Evolutionary conservation across 2,113 vertebrate genomes (phyloP), one percentile per base, ranked within the genome.

Genomic region (Tichodroma muraria): DNA sequence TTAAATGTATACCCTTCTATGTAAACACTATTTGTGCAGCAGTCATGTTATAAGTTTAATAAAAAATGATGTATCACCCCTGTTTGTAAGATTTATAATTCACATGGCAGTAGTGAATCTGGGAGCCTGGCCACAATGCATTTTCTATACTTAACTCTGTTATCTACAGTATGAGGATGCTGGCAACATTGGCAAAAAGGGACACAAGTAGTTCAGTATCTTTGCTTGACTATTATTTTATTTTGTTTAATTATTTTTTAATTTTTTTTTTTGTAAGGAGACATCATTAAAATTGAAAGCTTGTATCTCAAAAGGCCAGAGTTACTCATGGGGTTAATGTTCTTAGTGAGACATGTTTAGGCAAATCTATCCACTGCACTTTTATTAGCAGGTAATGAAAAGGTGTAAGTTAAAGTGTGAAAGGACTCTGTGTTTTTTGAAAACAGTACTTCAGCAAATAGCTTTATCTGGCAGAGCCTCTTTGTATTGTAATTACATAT

Each of bases 141-240:
- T 98, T 98, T 97, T 97, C 97, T 98, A 89, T 97, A 97, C 97
- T 98, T 98, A 98, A 98, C 97, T 96, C 95, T 94, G 97, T 98
- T 98, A 98, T 96, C 95, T 95, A 95, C 78, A 60, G 94, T 80
- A 70, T 22, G 27, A 93, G 94, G 94, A 95, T 89, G 83, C 96
- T 97, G 95, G 95, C 66, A 97, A 96, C 89, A 86, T 89, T 22
- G 44, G 94, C 90, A 86, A 89, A 96, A 98, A 89, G 88, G 37
- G 50, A 40, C 56, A 71, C 49, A 84, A 72, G 50, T 24, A 83
- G 73, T 91, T 95, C 22, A 2, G 35, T 72, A 42, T 76, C 94
- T 94, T 89, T 79, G 57, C 69, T 76, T 65, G 40, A 94, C 42
- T 75, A 80, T 47, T 52, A 85, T 54, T 70, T 53, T 68, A 52